Evolutionary conservation across 2,113 vertebrate genomes (phyloP), one percentile per base, ranked within the genome.

Genomic region (Vimba vimba): DNA sequence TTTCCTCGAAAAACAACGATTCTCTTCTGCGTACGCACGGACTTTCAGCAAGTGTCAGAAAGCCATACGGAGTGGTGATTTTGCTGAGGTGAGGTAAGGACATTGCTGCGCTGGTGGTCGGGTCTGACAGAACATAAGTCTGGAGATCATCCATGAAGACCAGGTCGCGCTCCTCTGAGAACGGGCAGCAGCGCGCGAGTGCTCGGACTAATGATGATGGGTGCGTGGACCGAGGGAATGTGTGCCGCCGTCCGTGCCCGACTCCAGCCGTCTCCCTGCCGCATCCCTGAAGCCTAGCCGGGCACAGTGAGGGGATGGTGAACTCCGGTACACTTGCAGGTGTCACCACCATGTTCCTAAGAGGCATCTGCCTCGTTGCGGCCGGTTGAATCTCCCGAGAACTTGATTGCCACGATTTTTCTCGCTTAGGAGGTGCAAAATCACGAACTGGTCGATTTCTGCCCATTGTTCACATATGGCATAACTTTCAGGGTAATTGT

Each of bases 241-340:
- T 82, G 78, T 79, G n/a, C 27, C 59, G 47, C 21, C 86, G 57
- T 25, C 74, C 36, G 12, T 27, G 43, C n/a, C 17, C 75, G 30
- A 59, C 62, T 4, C 9, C 55, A 23, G 50, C 13, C 21, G 27
- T 17, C 27, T 71, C 88, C 83, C 86, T 90, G 90, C 12, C 59
- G 74, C 6, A 81, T 47, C 79, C 25, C 17, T 6, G 27, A 27
- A 80, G 91, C 0, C 86, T 86, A 85, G 92, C 57, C 27, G 93
- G 89, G 52, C 86, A 78, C 83, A 95, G 88, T 64, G 93, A 92
- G 47, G 92, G 92, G 33, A 93, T 95, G 82, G 91, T 93, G 85
- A 95, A 96, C 81, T 93, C 92, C 55, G 93, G 92, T 25, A 95
- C 93, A 27, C 82, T 91, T 82, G 94, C 92, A 11, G 94, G 93